These are phyloP conservation scores for Sturnus vulgaris DNA, from an alignment of 2,113 vertebrate genomes.

Conservation along the genomic window DNA sequence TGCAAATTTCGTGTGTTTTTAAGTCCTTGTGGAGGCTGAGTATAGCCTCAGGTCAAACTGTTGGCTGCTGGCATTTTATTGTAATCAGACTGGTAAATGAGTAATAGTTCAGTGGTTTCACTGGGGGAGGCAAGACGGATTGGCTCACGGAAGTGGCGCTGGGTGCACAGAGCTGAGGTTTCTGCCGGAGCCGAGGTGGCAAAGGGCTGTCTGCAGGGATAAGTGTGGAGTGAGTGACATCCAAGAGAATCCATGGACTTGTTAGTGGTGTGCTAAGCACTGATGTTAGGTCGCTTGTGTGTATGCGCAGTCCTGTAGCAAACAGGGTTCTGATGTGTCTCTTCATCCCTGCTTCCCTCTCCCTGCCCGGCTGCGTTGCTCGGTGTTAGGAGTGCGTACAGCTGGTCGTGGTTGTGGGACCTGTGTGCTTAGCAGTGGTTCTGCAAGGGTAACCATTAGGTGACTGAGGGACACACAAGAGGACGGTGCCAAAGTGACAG, in stretches of 20 bases:
- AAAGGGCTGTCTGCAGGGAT: neutral
- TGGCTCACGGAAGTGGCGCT: neutral
- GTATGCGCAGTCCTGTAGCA: neutral
- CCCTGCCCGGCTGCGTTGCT: neutral
- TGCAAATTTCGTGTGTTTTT: neutral
- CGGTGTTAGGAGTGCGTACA: accelerated
- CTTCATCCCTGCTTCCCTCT: neutral
- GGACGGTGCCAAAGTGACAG: neutral
- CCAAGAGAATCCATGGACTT: neutral
- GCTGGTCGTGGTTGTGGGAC: neutral
- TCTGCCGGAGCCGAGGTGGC: neutral
- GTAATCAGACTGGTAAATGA: conserved; percentile 37
- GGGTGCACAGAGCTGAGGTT: neutral
- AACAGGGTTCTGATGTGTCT: neutral
- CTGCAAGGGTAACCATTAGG: neutral
- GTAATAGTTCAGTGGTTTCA: conserved; percentile 23
- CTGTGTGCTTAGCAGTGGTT: neutral
- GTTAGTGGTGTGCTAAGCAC: neutral
- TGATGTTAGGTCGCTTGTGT: neutral
- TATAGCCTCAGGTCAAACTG: neutral
- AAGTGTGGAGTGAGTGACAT: neutral
- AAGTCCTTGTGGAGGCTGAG: neutral
- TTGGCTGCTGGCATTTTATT: neutral
- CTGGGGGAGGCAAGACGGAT: neutral
- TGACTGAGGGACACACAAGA: neutral